A percentile compares a stretch with the other conserved stretches of the same genome.
Conservation (phyloP, 2,113 vertebrate species). For the Trogon melanurus region DNA sequence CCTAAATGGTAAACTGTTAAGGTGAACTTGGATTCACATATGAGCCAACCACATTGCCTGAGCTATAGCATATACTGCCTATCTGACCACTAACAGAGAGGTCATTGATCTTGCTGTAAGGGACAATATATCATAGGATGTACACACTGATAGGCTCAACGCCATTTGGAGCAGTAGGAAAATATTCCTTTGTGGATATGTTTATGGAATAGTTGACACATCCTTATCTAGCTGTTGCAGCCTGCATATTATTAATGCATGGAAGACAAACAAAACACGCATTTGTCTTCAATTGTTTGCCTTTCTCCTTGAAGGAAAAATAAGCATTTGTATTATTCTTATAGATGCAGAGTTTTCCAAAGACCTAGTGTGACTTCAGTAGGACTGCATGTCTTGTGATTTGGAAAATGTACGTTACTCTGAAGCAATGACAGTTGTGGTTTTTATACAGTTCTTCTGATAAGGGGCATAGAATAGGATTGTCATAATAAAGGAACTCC, state of each 20-base stretch:
- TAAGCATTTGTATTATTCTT: not conserved
- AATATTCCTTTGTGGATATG: slow-evolving; percentile 43
- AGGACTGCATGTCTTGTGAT: not conserved
- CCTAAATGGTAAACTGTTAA: not conserved
- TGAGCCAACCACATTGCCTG: not conserved
- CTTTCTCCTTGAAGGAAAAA: not conserved
- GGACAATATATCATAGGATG: slow-evolving; percentile 53
- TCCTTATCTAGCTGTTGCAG: slow-evolving; percentile 62
- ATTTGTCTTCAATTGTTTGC: not conserved
- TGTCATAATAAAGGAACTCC: not conserved
- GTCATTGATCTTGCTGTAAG: slow-evolving; percentile 58
- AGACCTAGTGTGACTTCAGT: not conserved
- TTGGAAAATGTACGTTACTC: not conserved
- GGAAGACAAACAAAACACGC: not conserved
- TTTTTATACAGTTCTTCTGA: not conserved
- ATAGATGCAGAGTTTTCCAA: not conserved
- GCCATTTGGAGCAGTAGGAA: slow-evolving; percentile 10
- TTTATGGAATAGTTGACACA: slow-evolving; percentile 27
- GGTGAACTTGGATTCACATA: not conserved
- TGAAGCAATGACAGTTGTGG: not conserved
- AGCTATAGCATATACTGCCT: not conserved
- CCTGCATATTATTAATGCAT: slow-evolving; percentile 7
- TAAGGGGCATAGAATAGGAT: not conserved
- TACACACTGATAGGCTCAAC: slow-evolving; percentile 27
- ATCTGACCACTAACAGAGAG: slow-evolving; percentile 25